Conservation (phyloP, 2,797 vertebrate species). For the Pangasius krempfi region DNA sequence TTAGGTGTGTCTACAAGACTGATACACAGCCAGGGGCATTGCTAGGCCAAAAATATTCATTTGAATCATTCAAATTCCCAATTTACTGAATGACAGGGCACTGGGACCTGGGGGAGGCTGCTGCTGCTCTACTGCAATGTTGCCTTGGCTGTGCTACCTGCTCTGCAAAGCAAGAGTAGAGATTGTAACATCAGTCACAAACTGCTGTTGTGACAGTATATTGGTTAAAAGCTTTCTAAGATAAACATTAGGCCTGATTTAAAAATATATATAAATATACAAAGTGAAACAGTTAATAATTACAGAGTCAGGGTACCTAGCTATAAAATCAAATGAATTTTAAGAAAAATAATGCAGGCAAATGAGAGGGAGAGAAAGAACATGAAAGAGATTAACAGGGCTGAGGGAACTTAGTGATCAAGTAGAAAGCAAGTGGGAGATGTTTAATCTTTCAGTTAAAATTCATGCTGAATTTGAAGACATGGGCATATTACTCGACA, state of each 20-base stretch:
- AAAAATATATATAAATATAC: background rate
- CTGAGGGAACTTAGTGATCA: background rate
- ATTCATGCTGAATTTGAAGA: background rate
- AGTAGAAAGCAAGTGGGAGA: background rate
- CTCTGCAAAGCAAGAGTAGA: background rate
- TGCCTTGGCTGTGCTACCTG: background rate
- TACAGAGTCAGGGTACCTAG: background rate
- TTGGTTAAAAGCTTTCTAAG: background rate
- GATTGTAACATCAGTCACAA: background rate
- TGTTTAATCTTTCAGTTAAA: background rate
- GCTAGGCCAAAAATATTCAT: background rate
- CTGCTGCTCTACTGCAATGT: background rate
- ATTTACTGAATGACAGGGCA: background rate
- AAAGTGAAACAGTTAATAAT: background rate
- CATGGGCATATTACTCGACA: background rate
- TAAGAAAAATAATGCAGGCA: background rate
- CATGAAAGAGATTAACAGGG: background rate
- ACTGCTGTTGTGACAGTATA: background rate
- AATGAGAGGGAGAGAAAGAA: background rate
- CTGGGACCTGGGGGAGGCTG: background rate
- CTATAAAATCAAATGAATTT: background rate
- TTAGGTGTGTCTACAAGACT: conserved; percentile 28
- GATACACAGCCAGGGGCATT: background rate
- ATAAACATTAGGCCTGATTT: background rate
- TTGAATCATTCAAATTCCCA: background rate